Base-by-base conservation (phyloP, 2,888 invertebrate genomes). In the Platypus cylindrus region DNA sequence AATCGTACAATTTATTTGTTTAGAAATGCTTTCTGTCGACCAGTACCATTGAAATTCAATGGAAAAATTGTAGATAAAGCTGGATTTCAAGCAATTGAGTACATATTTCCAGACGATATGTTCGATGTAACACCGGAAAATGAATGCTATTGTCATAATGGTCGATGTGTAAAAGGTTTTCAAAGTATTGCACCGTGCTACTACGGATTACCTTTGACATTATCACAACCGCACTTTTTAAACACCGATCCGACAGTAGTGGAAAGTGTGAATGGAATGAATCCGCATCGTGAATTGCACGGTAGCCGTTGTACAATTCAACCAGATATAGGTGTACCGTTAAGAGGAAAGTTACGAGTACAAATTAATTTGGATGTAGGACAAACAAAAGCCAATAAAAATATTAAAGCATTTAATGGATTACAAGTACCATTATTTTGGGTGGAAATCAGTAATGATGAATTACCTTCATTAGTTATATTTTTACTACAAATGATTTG, bases 11-110 rank as follows among this genome's bases (percentile, higher is more conserved):
- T 86, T 41, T 60, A 68, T 11, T 54, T 85, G 5, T 89, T 75
- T 58, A 68, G 84, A 15, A 74, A 76, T 46, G 73, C 82, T 1
- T 77, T 89, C 50, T 90, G 89, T 56, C 68, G 85, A 28, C 67
- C 78, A 1, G 49, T 85, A 23, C 73, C 69, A 0, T 58, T 77
- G 26, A 55, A 52, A 1, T 76, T 62, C 44, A 48, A 52, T 18
- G 45, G 52, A 5, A 56, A 59, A 32, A 48, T 53, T 1, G 40
- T 54, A 2, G 55, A 55, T 5, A 49, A 62, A 1, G 54, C 62
- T 13, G 79, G 79, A 0, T 61, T 75, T 1, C 63, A 70, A 8
- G 75, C 68, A 0, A 66, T 70, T 42, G 60, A 67, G 39, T 87
- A 77, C 52, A 66, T 64, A 33, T 59, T 83, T 24, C 61, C 69